Percentiles rank a stretch among this genome's conserved stretches.
Conservation (phyloP, 1,140 invertebrate genomes). For the Phenacoccus solenopsis region DNA sequence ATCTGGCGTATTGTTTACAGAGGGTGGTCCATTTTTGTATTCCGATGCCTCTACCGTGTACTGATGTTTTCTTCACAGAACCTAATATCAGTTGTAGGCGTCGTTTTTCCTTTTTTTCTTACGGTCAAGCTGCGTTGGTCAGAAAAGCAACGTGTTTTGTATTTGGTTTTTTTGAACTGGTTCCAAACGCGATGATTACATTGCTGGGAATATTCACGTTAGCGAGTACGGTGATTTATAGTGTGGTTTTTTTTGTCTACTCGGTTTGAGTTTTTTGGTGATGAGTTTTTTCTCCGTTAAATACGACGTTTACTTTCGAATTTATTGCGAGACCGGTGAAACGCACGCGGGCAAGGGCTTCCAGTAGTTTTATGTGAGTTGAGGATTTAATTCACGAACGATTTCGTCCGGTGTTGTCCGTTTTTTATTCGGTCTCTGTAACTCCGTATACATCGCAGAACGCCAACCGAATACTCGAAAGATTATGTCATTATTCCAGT, state of each 20-base stretch:
- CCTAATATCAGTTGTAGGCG: not conserved
- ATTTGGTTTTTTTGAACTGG: not conserved
- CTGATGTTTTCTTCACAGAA: not conserved
- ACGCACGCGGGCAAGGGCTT: too few species aligned
- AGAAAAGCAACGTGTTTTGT: not conserved
- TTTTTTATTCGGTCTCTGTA: too few species aligned
- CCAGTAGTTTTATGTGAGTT: too few species aligned
- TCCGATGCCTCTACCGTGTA: not conserved
- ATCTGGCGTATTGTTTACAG: not conserved
- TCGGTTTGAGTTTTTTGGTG: not conserved
- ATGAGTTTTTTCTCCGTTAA: too few species aligned
- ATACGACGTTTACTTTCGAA: too few species aligned
- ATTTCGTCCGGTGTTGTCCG: too few species aligned
- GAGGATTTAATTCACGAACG: too few species aligned
- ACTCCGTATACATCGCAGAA: too few species aligned
- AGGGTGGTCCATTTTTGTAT: not conserved
- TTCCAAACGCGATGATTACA: not conserved
- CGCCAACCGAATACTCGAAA: too few species aligned
- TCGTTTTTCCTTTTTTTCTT: not conserved
- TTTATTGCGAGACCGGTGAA: too few species aligned
- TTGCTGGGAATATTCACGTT: not conserved
- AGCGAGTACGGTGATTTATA: not conserved
- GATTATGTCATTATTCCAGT: too few species aligned
- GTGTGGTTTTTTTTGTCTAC: not conserved
- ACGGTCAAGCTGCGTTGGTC: not conserved